Evolutionary conservation across 2,113 vertebrate species (phyloP).

Genomic region (Litocranius walleri): DNA sequence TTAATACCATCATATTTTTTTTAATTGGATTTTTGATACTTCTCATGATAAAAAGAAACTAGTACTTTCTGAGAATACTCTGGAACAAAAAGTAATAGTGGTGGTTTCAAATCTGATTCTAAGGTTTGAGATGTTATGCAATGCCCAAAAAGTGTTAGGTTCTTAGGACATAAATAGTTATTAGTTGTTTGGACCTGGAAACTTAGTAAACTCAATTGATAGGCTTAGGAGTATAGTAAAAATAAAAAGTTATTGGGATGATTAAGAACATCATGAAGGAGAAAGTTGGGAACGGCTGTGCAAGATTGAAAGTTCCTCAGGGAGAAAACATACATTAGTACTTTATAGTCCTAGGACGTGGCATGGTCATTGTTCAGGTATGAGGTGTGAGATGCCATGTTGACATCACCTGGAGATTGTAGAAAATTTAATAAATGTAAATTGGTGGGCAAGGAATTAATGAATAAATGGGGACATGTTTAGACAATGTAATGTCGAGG

Average conservation of each 20-base stretch:
- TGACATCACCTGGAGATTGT: background rate
- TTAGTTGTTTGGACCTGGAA: background rate
- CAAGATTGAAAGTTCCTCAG: background rate
- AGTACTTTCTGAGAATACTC: background rate
- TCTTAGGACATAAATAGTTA: background rate
- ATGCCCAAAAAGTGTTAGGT: background rate
- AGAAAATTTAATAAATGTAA: background rate
- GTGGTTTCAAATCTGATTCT: background rate
- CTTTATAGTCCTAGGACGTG: background rate
- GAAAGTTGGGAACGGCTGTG: background rate
- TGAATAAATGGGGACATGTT: fast-evolving
- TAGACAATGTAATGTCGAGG: background rate
- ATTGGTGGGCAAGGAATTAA: background rate
- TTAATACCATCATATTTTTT: background rate
- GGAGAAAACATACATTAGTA: background rate
- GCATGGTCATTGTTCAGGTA: background rate
- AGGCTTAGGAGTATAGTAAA: background rate
- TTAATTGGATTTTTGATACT: background rate
- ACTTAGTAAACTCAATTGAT: background rate
- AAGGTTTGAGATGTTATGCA: background rate
- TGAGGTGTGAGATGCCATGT: background rate
- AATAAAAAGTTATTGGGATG: background rate
- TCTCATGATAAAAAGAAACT: background rate
- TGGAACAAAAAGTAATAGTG: background rate
- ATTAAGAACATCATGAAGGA: background rate